Evolutionary conservation across 1,140 invertebrate species (phyloP).

Genomic region (Nomia melanderi): DNA sequence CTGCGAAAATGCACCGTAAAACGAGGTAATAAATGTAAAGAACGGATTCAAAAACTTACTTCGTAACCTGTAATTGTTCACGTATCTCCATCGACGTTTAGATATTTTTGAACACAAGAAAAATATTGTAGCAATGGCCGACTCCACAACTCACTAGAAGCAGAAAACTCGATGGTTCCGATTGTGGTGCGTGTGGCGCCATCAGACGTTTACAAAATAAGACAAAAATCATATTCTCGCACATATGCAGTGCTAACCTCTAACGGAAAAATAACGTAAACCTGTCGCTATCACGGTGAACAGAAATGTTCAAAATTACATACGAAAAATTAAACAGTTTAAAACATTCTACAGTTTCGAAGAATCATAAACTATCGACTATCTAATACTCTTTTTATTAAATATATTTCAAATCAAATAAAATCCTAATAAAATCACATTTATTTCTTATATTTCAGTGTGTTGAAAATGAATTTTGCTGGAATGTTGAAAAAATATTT

Average conservation of each 20-base stretch:
- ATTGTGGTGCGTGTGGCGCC: slow-evolving; percentile 62
- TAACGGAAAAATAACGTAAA: slow-evolving; percentile 2
- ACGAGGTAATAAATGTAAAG: slow-evolving; percentile 13
- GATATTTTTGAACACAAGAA: slow-evolving; percentile 43
- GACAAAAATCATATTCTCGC: slow-evolving; percentile 27
- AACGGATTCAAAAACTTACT: slow-evolving; percentile 24
- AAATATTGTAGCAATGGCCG: slow-evolving; percentile 72
- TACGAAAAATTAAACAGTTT: background rate
- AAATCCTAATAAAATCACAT: background rate
- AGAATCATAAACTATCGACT: background rate
- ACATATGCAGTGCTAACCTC: slow-evolving; percentile 36
- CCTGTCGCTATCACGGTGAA: background rate
- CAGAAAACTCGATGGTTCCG: slow-evolving; percentile 62
- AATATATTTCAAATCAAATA: background rate
- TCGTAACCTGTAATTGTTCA: background rate
- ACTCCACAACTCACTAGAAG: slow-evolving; percentile 67
- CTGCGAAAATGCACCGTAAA: background rate
- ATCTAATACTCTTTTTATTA: slow-evolving; percentile 2
- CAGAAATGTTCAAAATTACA: background rate
- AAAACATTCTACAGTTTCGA: background rate
- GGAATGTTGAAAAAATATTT: background rate
- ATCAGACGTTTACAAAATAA: slow-evolving; percentile 47
- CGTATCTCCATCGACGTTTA: slow-evolving; percentile 43
- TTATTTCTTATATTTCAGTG: background rate
- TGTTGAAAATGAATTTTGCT: background rate